phyloP scores from a whole-genome alignment of 2,888 invertebrate species.

The Acleris laterana region DNA sequence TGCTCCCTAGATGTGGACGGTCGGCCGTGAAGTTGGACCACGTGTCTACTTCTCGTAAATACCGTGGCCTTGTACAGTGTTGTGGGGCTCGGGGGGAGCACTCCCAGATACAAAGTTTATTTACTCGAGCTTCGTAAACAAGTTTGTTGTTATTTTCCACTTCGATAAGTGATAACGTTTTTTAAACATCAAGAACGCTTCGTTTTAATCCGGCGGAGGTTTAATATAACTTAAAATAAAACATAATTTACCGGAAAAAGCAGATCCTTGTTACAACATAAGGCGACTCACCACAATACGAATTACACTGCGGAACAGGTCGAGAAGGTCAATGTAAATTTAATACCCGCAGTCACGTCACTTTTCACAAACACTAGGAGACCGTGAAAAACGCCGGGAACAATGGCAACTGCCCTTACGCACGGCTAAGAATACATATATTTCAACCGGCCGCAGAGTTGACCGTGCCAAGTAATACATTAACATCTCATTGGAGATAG shows the following conservation, averaged over 20 bases:
- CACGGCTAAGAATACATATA: constrained; percentile 65
- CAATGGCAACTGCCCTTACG: constrained; percentile 54
- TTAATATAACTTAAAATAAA: not conserved
- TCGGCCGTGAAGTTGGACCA: constrained; percentile 54
- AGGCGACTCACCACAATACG: constrained; percentile 26
- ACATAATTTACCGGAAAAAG: not conserved
- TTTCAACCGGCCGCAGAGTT: constrained; percentile 64
- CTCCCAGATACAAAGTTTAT: constrained; percentile 20
- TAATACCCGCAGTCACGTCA: constrained; percentile 47
- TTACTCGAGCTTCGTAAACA: constrained; percentile 4
- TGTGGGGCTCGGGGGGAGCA: constrained; percentile 40
- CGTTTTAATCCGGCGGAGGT: not conserved
- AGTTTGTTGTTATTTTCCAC: constrained; percentile 16
- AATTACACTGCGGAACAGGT: constrained; percentile 36
- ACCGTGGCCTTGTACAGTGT: constrained; percentile 45
- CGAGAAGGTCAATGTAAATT: constrained; percentile 55
- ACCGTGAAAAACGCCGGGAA: constrained; percentile 51
- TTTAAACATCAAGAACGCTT: not conserved
- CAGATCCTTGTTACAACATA: constrained; percentile 48
- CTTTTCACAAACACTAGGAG: constrained; percentile 52
- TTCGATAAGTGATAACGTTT: not conserved
- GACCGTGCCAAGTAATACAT: constrained; percentile 79
- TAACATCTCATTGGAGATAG: constrained; percentile 75
- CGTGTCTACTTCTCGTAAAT: constrained; percentile 41
- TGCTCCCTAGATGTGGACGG: constrained; percentile 48